Conservation (phyloP, 1,140 invertebrate genomes). For the Hormaphis cornu region DNA sequence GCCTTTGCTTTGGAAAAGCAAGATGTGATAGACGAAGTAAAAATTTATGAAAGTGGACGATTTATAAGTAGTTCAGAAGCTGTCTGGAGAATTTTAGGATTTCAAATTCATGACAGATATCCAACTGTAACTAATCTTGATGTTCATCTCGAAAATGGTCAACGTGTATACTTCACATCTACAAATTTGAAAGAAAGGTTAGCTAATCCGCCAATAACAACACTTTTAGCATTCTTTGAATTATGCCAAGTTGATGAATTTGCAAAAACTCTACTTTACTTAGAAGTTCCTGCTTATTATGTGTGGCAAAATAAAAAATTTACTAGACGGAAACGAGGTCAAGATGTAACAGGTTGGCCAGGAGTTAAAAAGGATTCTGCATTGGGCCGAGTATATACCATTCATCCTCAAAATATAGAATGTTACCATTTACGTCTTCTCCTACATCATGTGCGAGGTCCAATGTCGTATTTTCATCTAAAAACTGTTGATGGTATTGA, state of each 20-base stretch:
- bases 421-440: conserved; percentile 37
- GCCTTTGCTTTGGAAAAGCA: conserved; percentile 36
- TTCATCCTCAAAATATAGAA: conserved; percentile 38
- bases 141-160: too few species aligned
- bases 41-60: conserved; percentile 36
- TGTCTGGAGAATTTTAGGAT: conserved; percentile 42
- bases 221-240: conserved; percentile 41
- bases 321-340: conserved; percentile 26
- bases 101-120: conserved; percentile 41
- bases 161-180: too few species aligned
- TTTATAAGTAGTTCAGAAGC: conserved; percentile 44
- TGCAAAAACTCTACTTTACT: too few species aligned
- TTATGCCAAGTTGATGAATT: conserved; percentile 39
- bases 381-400: conserved; percentile 39
- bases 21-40: background rate
- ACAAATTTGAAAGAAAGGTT: conserved; percentile 40
- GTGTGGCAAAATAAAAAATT: conserved; percentile 32
- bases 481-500: conserved; percentile 39
- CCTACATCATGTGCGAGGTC: conserved; percentile 43
- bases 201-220: conserved; percentile 26
- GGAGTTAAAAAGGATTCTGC: conserved; percentile 34
- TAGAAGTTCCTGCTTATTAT: conserved; percentile 35
- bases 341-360: background rate
- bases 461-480: conserved; percentile 41
- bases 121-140: conserved; percentile 41